Evolutionary conservation across 1,140 invertebrate genomes (phyloP).

Genomic region (Drosophila lowei): DNA sequence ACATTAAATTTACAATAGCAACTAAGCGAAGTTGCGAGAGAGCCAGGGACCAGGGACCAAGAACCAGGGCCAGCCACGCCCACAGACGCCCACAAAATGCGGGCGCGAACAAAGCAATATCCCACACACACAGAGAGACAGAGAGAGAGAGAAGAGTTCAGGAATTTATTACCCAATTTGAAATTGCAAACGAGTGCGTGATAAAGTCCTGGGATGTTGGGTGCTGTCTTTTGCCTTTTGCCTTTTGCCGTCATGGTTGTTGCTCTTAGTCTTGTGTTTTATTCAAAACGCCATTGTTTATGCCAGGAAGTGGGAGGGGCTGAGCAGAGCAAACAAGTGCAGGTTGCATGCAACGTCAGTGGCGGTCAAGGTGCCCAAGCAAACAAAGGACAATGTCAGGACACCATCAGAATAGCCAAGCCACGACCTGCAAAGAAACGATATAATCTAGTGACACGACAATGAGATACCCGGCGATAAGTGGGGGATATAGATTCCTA

Average conservation of each 20-base stretch:
- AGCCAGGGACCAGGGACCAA: not conserved
- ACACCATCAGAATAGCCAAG: not conserved
- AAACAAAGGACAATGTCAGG: constrained; percentile 47
- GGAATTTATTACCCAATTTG: constrained; percentile 80
- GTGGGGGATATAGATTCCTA: too few species aligned
- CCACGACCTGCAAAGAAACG: not conserved
- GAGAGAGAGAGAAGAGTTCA: constrained; percentile 42
- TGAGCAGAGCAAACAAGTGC: constrained; percentile 24
- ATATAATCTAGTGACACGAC: too few species aligned
- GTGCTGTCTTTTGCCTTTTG: constrained; percentile 14
- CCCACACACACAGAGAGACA: constrained; percentile 13
- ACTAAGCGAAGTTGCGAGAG: constrained; percentile 18
- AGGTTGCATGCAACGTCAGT: constrained; percentile 40
- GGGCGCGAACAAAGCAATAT: constrained; percentile 73
- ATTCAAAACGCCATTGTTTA: constrained; percentile 71
- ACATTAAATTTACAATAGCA: constrained; percentile 71
- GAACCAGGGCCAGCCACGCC: not conserved
- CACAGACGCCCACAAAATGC: constrained; percentile 24
- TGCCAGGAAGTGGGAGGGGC: constrained; percentile 28
- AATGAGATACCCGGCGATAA: too few species aligned
- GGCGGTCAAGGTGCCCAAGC: constrained; percentile 48
- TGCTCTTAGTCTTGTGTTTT: constrained; percentile 46
- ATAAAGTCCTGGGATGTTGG: constrained; percentile 58
- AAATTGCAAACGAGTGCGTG: constrained; percentile 81
- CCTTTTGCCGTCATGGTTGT: constrained; percentile 18